Percentiles rank a stretch among this genome's conserved stretches.
Evolutionary conservation across 2,113 vertebrate genomes (phyloP).

Genomic region (Elaphurus davidianus): DNA sequence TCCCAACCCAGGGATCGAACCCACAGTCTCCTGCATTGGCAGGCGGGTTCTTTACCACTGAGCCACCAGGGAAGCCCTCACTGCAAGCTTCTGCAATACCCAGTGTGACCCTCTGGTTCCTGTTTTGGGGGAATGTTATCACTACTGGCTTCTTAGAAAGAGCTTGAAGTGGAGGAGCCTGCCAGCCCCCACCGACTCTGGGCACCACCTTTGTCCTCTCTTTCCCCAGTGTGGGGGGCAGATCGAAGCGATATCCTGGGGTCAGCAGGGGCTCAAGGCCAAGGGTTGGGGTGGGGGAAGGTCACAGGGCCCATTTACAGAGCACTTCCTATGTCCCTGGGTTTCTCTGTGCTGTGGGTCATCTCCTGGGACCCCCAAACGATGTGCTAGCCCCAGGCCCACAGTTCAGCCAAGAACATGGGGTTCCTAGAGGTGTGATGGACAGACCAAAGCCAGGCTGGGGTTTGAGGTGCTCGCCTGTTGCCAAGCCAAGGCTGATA

Average conservation of each 20-base stretch:
- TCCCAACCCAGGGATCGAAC: neutral
- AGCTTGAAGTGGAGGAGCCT: neutral
- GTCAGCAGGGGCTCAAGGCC: no score
- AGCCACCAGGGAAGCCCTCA: neutral
- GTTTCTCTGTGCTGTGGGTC: neutral
- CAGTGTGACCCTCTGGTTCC: neutral
- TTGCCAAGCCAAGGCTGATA: neutral
- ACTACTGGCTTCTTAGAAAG: slow-evolving; percentile 59
- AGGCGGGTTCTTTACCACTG: neutral
- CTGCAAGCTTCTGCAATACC: neutral
- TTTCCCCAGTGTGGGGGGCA: neutral
- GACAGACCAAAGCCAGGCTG: no score
- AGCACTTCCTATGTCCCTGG: neutral
- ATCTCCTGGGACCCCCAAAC: neutral
- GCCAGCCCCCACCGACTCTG: neutral
- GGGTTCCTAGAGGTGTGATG: neutral
- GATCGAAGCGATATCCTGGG: neutral
- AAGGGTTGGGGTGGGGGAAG: neutral
- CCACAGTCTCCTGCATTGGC: neutral
- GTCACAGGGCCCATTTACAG: rapidly evolving
- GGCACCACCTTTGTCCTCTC: neutral
- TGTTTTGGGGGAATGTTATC: slow-evolving; percentile 41
- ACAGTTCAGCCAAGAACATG: neutral
- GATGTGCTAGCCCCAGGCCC: neutral
- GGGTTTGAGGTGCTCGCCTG: neutral